Evolutionary conservation across 2,797 vertebrate genomes (phyloP).

Genomic region (Chelon labrosus): DNA sequence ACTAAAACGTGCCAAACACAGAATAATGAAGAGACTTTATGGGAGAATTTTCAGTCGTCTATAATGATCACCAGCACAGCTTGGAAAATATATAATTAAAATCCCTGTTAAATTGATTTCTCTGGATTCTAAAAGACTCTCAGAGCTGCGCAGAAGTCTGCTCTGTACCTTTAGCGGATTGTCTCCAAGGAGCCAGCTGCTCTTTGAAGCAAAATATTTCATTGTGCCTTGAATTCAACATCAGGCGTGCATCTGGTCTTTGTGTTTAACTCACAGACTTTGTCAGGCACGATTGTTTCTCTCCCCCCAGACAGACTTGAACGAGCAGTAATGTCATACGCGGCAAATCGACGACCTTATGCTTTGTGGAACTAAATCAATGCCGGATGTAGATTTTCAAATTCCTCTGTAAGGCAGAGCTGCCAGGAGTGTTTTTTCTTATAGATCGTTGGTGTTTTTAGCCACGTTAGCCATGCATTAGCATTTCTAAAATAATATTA

Average conservation of each 20-base stretch:
- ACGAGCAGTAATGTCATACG: constrained; percentile 66
- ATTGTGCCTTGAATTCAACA: constrained; percentile 60
- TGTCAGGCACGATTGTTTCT: constrained; percentile 66
- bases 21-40: neutral
- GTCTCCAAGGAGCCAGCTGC: constrained; percentile 44
- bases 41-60: neutral
- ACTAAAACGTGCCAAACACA: neutral
- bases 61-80: constrained; percentile 18
- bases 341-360: constrained; percentile 57
- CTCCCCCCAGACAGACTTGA: constrained; percentile 72
- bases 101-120: constrained; percentile 34
- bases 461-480: constrained; percentile 14
- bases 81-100: constrained; percentile 37
- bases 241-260: constrained; percentile 67
- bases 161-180: constrained; percentile 31
- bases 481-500: constrained; percentile 9
- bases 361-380: constrained; percentile 66
- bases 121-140: constrained; percentile 32
- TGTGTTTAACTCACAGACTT: constrained; percentile 68
- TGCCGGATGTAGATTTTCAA: constrained; percentile 35
- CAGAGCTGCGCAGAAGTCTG: constrained; percentile 2
- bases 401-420: constrained; percentile 18
- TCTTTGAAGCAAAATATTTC: constrained; percentile 56
- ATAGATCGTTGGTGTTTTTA: constrained; percentile 23
- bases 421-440: constrained; percentile 12